Evolutionary conservation across 2,888 invertebrate species (phyloP), one percentile per base, ranked within the genome.

Genomic region (Calameuta filiformis): DNA sequence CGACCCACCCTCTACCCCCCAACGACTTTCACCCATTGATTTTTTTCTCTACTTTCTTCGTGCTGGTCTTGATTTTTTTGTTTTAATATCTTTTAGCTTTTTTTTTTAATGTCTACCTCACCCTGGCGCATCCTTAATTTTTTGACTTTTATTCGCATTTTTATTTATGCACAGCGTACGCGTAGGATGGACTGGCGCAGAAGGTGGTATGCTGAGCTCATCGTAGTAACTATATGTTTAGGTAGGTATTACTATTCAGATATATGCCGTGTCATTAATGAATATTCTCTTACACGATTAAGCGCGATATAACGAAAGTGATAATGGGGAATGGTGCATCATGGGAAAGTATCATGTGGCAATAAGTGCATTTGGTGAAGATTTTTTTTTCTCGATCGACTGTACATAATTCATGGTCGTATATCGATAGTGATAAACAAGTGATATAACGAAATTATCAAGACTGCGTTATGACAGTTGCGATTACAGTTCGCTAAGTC

Each of bases 1-100:
- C 81, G 82, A 76, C 85, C 83, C 40, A 56, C 23, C 40, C 40
- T 56, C 23, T 1, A 15, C 23, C 56, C 56, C 56, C 56, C 56
- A 0, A 0, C 23, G 56, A 23, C 2, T 56, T 9, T 56, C 56
- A 23, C 9, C 23, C 56, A 6, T 56, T 23, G 9, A 56, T 56
- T 37, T 37, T 86, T 86, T 86, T 80, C 81, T 80, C 83, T 86
- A 80, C 82, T 80, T 79, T 81, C 79, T 81, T 82, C 81, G 81
- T 83, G 82, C 83, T 75, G 31, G 30, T 73, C 75, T 78, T 69
- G 69, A 69, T 77, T 81, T 79, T 79, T 81, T 40, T 35, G 35
- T 35, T 78, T 73, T 75, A 75, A 75, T 71, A 56, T 69, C 68
- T 75, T 75, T 76, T 76, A 75, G 78, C 76, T 75, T 33, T 78